phyloP scores from a whole-genome alignment of 2,888 invertebrate genomes.

The Microctonus hyperodae region DNA sequence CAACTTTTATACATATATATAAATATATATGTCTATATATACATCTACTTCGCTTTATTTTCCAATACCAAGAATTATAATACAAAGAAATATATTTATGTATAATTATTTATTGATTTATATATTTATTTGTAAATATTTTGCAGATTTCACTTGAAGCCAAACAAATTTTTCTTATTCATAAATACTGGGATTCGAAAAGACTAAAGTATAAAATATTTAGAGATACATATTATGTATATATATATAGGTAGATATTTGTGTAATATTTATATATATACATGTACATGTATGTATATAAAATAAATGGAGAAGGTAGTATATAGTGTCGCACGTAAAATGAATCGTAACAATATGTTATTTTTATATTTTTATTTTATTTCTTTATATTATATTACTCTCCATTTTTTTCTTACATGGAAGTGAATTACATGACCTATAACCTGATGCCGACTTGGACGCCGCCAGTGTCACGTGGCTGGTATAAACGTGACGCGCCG shows the following conservation, averaged over 20 bases:
- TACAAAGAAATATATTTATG: neutral
- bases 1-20: neutral
- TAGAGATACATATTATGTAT: neutral
- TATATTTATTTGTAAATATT: neutral
- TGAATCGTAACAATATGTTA: neutral
- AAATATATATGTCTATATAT: neutral
- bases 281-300: no score
- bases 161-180: neutral
- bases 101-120: neutral
- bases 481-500: constrained; percentile 60
- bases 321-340: no score
- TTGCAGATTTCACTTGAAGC: neutral
- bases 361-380: neutral
- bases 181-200: neutral
- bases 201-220: neutral
- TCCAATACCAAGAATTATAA: neutral
- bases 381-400: neutral
- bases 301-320: no score
- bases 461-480: constrained; percentile 55
- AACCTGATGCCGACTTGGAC: constrained; percentile 46
- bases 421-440: constrained; percentile 51
- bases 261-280: no score
- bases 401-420: constrained; percentile 14
- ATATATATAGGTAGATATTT: no score
- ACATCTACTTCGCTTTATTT: neutral